phyloP scores from a whole-genome alignment of 2,113 vertebrate genomes.

The Sporophila hypoxantha region DNA sequence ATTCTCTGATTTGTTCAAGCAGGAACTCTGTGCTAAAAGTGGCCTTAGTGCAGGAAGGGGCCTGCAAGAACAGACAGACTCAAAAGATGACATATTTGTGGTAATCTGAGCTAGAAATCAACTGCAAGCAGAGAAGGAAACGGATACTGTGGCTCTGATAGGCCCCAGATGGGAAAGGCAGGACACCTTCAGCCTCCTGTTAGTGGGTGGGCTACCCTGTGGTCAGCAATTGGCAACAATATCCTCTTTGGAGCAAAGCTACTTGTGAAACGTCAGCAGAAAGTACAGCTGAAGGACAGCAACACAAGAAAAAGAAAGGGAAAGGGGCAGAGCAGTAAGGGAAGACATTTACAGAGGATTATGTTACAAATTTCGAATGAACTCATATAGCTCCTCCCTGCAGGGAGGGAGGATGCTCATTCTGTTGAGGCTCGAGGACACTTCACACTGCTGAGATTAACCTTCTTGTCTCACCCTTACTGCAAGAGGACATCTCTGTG shows the following conservation, averaged over 20 bases:
- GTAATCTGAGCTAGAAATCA: background rate
- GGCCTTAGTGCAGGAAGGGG: background rate
- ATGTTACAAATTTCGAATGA: background rate
- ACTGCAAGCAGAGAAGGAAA: background rate
- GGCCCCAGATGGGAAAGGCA: background rate
- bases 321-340: background rate
- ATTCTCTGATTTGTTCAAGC: background rate
- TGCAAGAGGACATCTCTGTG: background rate
- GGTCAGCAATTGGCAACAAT: background rate
- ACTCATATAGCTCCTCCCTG: rapidly evolving
- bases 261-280: background rate
- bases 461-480: background rate
- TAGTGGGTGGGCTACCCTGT: background rate
- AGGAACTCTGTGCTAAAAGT: background rate
- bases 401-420: background rate
- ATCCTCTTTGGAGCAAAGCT: background rate
- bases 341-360: background rate
- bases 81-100: background rate
- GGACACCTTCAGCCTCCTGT: background rate
- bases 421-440: background rate
- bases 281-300: background rate
- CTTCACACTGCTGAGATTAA: background rate
- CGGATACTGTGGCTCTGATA: background rate
- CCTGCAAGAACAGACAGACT: background rate
- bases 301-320: background rate